Evolutionary conservation across 2,797 vertebrate species (phyloP), one percentile per base, ranked within the genome.

Genomic region (Scolopax rusticola): DNA sequence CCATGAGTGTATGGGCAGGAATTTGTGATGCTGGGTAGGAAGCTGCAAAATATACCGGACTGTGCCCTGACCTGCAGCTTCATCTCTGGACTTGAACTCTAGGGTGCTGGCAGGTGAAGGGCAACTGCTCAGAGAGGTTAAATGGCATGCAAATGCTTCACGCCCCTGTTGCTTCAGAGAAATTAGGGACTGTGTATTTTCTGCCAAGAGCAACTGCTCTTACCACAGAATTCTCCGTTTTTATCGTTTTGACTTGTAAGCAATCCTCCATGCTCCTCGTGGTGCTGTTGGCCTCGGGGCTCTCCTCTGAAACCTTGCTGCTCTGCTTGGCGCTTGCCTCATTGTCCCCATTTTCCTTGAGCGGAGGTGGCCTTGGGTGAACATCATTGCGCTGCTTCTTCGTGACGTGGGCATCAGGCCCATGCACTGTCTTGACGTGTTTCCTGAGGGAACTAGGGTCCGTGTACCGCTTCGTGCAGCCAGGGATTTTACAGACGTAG

Each of bases 361-460:
- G 98, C 0, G 98, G 98, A 18, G 98, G 98, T 7, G 98, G 97
- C 43, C 99, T 98, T 0, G 98, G 98, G 17, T 99, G 98, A 6
- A 95, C 88, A 1, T 99, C 99, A 0, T 98, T 98, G 40, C 99
- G 99, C 71, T 99, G 99, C 77, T 99, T 99, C 98, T 99, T 99
- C 2, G 99, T 99, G 96, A 99, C 98, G 1, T 99, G 99, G 11
- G 99, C 99, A 9, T 99, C 99, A 0, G 99, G 99, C n/a, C 99
- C 99, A 0, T 99, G 99, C 70, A 99, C 99, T 0, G 99, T 99
- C 97, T 99, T 99, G 23, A 99, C 99, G 0, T 99, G 99, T 93
- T 99, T 99, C 97, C 99, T 98, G 96, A 99, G 99, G 38, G 99
- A 99, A 94, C 99, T 99, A 61, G 99, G 99, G 96, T 99, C 99